Evolutionary conservation across 2,797 vertebrate species (phyloP), one percentile per base, ranked within the genome.

Genomic region (Sparidentex hasta): DNA sequence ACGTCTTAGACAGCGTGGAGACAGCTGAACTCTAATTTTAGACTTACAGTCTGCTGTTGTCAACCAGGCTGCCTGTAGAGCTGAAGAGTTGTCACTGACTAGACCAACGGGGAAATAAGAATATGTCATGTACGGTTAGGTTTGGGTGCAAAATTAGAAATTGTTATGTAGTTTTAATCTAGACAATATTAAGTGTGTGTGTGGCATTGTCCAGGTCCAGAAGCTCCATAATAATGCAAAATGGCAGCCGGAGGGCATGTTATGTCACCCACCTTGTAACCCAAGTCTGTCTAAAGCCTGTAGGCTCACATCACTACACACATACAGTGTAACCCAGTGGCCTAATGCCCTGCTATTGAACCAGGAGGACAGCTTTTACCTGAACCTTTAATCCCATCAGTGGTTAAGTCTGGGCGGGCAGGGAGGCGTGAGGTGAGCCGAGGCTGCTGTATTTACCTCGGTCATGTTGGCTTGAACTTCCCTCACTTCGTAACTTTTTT

Each of bases 1-100:
- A 71, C 5, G 8, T 70, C 71, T 84, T 21, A 67, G 75, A 80
- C 77, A 62, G 70, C 20, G 58, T 55, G 52, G 48, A 73, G 74
- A 84, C 74, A 82, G 65, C 74, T 79, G 70, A 82, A 70, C 58
- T 77, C 83, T 85, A 90, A 78, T 85, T 82, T 80, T 87, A 88
- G 86, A 71, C 27, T 41, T 17, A 55, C 73, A 81, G 78, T 86
- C 85, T 79, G 85, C 74, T 87, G 70, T 70, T 81, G 76, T 78
- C 79, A 82, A 65, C 83, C 68, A 38, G 57, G 73, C 74, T 65
- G 73, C 81, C 71, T 59, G 33, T 68, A 62, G 67, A 74, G 65
- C 65, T 33, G 63, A 47, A 38, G 58, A 72, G 68, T 29, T 63
- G 33, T 2, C 52, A 44, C 64, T 65, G 54, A 78, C 38, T 46